Conservation (phyloP, 2,888 invertebrate species). For the Drosophila atripex region DNA sequence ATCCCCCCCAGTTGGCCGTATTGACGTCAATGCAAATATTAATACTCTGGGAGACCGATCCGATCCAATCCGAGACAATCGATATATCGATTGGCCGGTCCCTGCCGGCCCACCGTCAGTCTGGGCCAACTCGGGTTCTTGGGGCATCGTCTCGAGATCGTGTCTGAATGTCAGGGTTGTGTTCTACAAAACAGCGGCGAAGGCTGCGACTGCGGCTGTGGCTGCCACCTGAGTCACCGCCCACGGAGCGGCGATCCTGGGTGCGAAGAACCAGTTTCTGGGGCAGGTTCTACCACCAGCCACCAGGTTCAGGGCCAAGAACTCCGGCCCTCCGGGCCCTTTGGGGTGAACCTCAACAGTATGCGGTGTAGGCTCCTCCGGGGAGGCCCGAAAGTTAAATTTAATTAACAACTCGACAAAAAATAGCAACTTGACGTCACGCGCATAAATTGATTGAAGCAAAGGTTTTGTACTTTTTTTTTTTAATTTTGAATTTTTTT, state of each 20-base stretch:
- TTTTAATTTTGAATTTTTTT: slow-evolving; percentile 13
- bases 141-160: slow-evolving; percentile 1
- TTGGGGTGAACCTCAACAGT: slow-evolving; percentile 25
- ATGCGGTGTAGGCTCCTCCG: background rate
- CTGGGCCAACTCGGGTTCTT: slow-evolving; percentile 22
- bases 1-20: slow-evolving; percentile 24
- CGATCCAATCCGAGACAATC: slow-evolving; percentile 40
- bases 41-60: slow-evolving; percentile 28
- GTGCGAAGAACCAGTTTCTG: slow-evolving; percentile 25
- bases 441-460: slow-evolving; percentile 62
- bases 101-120: slow-evolving; percentile 19
- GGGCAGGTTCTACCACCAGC: slow-evolving; percentile 9
- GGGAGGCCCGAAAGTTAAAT: slow-evolving; percentile 43
- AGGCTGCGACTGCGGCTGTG: slow-evolving; percentile 48
- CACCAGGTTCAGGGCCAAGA: slow-evolving; percentile 44
- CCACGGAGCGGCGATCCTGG: slow-evolving; percentile 12
- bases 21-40: slow-evolving; percentile 78
- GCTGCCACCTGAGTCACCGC: slow-evolving; percentile 47
- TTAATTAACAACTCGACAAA: slow-evolving; percentile 62
- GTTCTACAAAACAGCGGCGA: slow-evolving; percentile 54
- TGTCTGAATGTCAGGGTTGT: slow-evolving; percentile 71
- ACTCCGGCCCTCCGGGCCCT: background rate
- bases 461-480: slow-evolving; percentile 24
- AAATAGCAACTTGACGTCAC: slow-evolving; percentile 64
- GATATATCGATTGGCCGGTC: slow-evolving; percentile 29